Base-by-base conservation (phyloP, 2,113 vertebrate species). In the Indri indri region DNA sequence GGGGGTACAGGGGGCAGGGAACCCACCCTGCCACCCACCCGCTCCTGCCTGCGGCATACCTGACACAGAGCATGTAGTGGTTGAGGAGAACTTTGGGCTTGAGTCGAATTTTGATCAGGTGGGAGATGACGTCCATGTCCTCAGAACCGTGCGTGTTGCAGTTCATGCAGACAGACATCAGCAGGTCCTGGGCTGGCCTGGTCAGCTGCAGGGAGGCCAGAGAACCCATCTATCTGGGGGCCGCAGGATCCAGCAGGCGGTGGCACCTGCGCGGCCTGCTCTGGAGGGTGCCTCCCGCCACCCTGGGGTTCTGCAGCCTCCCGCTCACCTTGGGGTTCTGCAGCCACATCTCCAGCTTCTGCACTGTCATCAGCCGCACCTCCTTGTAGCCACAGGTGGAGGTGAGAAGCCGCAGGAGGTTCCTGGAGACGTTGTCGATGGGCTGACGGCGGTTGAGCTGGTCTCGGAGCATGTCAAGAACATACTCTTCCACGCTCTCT, bases 241-340 rank as follows among this genome's bases (percentile, higher is more conserved):
- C 25, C 11, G 0, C 61, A 63, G 20, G 54, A 57, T 20, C 54
- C 54, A 57, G 20, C 20, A 57, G 54, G 54, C 7, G 20, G 54
- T 2, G 20, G 23, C 23, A 63, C 63, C 32, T 66, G 63, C 6
- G 32, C 1, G 32, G 63, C 30, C 63, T 1, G 2, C 32, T 32
- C 32, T 34, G 12, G 14, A 66, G 30, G 30, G 63, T 2, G 9
- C 30, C 30, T 65, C 30, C 63, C 2, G 0, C 27, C 32, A 99
- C 99, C 99, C 99, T 99, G n/a, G 99, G 99, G 96, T 99, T 99
- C 98, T 99, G 99, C 96, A 99, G 99, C 99, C 99, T 42, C 40
- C 40, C 40, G 6, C 66, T 70, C 32, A 99, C 99, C 99, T 99
- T 99, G n/a, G 99, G 99, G 96, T 99, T 99, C 98, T 99, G 99